Percentiles rank a stretch among this genome's conserved stretches.
Conservation (phyloP, 1,140 invertebrate species). For the Drosophila suzukii region DNA sequence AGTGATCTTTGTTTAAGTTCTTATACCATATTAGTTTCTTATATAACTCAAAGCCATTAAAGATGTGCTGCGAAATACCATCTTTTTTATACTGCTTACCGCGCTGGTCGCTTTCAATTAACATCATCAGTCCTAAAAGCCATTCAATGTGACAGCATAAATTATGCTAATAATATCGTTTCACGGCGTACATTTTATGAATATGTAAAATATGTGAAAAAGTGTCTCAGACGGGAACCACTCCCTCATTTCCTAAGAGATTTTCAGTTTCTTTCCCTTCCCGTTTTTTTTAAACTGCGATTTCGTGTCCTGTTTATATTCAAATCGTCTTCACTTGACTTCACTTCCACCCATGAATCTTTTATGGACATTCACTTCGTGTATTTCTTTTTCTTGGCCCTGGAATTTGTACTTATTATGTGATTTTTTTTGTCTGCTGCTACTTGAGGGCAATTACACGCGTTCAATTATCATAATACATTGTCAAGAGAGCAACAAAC, state of each 20-base stretch:
- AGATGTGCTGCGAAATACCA: background rate
- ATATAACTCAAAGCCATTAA: background rate
- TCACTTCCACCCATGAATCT: slow-evolving; percentile 67
- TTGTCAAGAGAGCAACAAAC: slow-evolving; percentile 55
- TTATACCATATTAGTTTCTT: background rate
- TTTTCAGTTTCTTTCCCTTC: background rate
- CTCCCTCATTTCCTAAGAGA: slow-evolving; percentile 3
- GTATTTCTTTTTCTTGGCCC: slow-evolving; percentile 24
- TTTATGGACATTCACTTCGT: slow-evolving; percentile 59
- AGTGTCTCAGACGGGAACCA: slow-evolving; percentile 14
- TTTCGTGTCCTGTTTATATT: slow-evolving; percentile 51
- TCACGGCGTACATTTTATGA: slow-evolving; percentile 77
- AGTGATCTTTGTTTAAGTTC: no score
- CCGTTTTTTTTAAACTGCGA: slow-evolving; percentile 12
- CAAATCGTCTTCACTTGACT: slow-evolving; percentile 75
- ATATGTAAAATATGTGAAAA: slow-evolving; percentile 65
- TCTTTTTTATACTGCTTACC: background rate
- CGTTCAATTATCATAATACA: slow-evolving; percentile 84
- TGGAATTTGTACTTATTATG: slow-evolving; percentile 37
- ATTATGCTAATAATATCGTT: slow-evolving; percentile 84
- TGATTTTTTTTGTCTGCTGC: slow-evolving; percentile 45
- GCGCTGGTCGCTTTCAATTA: slow-evolving; percentile 65
- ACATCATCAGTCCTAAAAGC: slow-evolving; percentile 64
- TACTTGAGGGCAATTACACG: slow-evolving; percentile 80
- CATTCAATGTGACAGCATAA: slow-evolving; percentile 82